A percentile compares a stretch with the other conserved stretches of the same genome.
These are phyloP conservation scores for Portunus trituberculatus DNA, from an alignment of 1,140 invertebrate species.

Conservation along the genomic window DNA sequence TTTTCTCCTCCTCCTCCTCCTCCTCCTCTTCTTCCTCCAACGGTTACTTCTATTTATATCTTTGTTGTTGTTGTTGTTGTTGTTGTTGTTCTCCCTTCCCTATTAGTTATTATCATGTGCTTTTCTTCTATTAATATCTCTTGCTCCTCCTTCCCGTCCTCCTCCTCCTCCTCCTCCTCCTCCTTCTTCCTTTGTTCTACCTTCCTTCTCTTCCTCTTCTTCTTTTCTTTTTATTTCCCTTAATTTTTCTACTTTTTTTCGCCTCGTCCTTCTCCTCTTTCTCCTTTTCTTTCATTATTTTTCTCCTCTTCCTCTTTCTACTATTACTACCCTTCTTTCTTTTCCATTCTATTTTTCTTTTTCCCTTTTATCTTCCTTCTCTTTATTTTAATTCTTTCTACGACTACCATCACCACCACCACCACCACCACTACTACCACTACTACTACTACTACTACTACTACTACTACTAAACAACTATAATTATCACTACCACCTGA, in stretches of 20 bases:
- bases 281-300: not conserved
- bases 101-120: too few relatives aligned
- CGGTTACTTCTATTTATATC: not conserved
- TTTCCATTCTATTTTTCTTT: not conserved
- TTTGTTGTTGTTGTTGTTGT: too few relatives aligned
- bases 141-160: not conserved
- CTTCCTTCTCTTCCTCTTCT: not conserved
- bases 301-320: not conserved
- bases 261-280: not conserved
- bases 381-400: not conserved
- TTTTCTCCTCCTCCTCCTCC: too few relatives aligned
- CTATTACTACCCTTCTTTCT: not conserved
- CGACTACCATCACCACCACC: not conserved
- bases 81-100: too few relatives aligned
- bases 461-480: not conserved
- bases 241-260: not conserved
- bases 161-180: not conserved
- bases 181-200: not conserved
- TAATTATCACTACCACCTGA: too few relatives aligned
- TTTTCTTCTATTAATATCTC: too few relatives aligned
- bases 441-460: conserved; percentile 23
- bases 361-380: not conserved
- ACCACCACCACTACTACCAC: conserved; percentile 21
- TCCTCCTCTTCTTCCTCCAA: not conserved
- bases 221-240: not conserved